phyloP scores from a whole-genome alignment of 2,113 vertebrate species.

The Crotalus viridis region DNA sequence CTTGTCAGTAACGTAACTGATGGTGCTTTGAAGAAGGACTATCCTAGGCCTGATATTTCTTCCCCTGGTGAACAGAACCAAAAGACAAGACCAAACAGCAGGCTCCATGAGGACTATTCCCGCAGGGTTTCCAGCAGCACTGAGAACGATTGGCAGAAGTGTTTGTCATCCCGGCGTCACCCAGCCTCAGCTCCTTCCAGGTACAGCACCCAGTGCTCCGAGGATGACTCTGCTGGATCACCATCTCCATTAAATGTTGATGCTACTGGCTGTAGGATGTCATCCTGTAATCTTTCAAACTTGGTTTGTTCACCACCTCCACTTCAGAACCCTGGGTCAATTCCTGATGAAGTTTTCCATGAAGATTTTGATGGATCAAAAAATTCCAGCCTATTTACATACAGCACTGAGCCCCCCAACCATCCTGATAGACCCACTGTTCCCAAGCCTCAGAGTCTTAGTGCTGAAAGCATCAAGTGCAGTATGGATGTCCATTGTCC shows the following conservation, averaged over 20 bases:
- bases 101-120: slow-evolving; percentile 91
- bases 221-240: slow-evolving; percentile 22
- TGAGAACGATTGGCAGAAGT: slow-evolving; percentile 70
- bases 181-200: slow-evolving; percentile 27
- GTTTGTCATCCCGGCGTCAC: slow-evolving; percentile 53
- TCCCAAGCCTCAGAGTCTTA: slow-evolving; percentile 75
- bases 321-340: slow-evolving; percentile 27
- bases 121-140: slow-evolving; percentile 78
- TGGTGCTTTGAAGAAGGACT: slow-evolving; percentile 68
- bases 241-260: slow-evolving; percentile 34
- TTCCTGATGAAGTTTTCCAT: slow-evolving; percentile 62
- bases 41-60: slow-evolving; percentile 35
- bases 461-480: slow-evolving; percentile 51
- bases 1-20: slow-evolving; percentile 85
- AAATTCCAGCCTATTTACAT: slow-evolving; percentile 29
- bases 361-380: slow-evolving; percentile 33
- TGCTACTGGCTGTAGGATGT: neutral
- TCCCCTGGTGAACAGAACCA: slow-evolving; percentile 33
- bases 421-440: slow-evolving; percentile 60
- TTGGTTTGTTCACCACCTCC: slow-evolving; percentile 30
- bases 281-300: slow-evolving; percentile 31
- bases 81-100: slow-evolving; percentile 69
- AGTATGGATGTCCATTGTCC: slow-evolving; percentile 55
- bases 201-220: slow-evolving; percentile 32
- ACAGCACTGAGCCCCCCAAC: slow-evolving; percentile 35